phyloP scores from a whole-genome alignment of 2,797 vertebrate species.

The Podarcis siculus region DNA sequence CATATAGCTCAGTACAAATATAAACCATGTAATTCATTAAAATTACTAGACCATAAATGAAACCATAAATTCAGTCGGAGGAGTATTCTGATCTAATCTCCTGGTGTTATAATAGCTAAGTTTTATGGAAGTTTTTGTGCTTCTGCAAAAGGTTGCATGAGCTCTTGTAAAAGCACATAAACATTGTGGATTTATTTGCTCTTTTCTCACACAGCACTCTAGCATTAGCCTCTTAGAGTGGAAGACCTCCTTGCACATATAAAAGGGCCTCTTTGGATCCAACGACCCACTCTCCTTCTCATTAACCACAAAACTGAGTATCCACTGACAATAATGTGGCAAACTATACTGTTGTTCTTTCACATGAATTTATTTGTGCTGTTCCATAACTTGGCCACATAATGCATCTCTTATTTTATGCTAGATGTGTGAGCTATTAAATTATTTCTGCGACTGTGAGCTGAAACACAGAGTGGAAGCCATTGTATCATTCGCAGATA shows the following conservation, averaged over 20 bases:
- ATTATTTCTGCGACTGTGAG: conserved; percentile 98
- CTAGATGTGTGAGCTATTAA: conserved; percentile 98
- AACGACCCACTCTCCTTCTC: conserved; percentile 13
- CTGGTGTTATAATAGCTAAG: background rate
- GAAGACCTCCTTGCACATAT: background rate
- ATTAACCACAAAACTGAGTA: background rate
- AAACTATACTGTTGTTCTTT: background rate
- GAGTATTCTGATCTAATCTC: too few relatives aligned
- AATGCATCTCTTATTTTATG: conserved; percentile 37
- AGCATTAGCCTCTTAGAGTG: background rate
- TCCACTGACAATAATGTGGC: background rate
- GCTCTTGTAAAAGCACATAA: background rate
- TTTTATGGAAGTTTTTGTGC: background rate
- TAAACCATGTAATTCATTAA: too few relatives aligned
- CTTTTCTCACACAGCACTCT: background rate
- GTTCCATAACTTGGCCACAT: conserved; percentile 8
- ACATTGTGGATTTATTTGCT: background rate
- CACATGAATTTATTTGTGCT: background rate
- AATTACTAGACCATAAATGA: too few relatives aligned
- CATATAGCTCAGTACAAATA: too few relatives aligned
- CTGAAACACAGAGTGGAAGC: conserved; percentile 96
- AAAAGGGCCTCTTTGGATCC: background rate
- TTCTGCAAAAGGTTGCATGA: background rate
- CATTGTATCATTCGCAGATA: conserved; percentile 96
- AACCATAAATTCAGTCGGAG: too few relatives aligned